Base-by-base conservation (phyloP, 1,140 invertebrate genomes). In the Atopsyche davidsoni region DNA sequence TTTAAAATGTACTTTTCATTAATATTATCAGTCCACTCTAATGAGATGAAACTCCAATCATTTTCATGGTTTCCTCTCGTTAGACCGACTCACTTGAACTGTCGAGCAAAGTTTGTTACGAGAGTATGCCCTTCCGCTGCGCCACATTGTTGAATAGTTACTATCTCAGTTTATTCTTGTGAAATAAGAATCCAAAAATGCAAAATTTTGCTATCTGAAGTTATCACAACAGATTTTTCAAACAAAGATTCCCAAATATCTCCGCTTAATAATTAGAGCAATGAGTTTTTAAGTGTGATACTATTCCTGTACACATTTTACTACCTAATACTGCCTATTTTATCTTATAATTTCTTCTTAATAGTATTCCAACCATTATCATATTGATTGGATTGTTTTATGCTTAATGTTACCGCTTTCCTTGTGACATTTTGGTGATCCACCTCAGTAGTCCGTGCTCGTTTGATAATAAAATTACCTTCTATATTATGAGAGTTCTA, bases 321-420 rank as follows among this genome's bases (percentile, higher is more conserved):
- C 25, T 51, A 53, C 50, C 50, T 54, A 49, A 58, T 58, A 53
- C 41, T 46, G 55, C 55, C 55, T 57, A 49, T 57, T 53, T 57
- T 51, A 36, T 57, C 46, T 57, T 52, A 52, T 53, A 44, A 41
- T 52, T 57, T 53, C 46, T 53, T 57, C 50, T 57, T 47, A 49
- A 49, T 50, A 55, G 47, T 55, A 45, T 38, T 53, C 51, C 46
- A 48, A 54, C 51, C 47, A 54, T 58, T 54, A 43, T 54, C 51
- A 54, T 51, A 69, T 72, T 72, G 68, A 75, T 73, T 73, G 69
- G 70, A 73, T 73, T 73, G 72, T 73, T 63, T 58, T n/a, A n/a
- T 70, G 72, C 72, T 75, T 75, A 70, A 70, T 75, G 71, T 75
- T 71, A 72, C 64, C 65, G 72, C 72, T 75, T 75, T 75, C 68